phyloP scores from a whole-genome alignment of 53 echinoderm and acorn worm species.

The Antedon mediterranea region DNA sequence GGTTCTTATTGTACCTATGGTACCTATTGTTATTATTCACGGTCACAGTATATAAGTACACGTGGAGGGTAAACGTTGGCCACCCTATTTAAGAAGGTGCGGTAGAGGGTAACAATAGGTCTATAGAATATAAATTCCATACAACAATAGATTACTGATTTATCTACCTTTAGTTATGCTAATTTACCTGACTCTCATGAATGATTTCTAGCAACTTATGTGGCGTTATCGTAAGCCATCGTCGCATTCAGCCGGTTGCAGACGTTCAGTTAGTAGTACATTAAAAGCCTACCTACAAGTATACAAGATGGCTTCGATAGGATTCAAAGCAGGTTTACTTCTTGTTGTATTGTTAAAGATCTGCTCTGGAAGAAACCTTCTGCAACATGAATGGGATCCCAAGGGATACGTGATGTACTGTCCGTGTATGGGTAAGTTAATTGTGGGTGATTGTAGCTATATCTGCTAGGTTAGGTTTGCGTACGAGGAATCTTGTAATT shows the following conservation, averaged over 20 bases:
- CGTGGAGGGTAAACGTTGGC: background rate
- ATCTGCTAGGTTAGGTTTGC: background rate
- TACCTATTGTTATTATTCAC: background rate
- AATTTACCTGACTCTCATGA: background rate
- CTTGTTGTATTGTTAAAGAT: background rate
- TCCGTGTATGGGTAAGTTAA: constrained; percentile 84
- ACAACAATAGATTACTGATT: background rate
- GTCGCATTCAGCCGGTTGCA: background rate
- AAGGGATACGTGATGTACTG: constrained; percentile 86
- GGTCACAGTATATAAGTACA: background rate
- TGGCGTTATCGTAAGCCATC: background rate
- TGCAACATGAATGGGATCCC: constrained; percentile 59
- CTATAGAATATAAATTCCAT: background rate
- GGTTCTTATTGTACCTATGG: background rate
- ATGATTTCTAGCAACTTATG: background rate
- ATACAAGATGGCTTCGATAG: background rate
- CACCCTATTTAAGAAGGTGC: background rate
- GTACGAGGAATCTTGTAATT: too few relatives aligned
- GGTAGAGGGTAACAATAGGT: background rate
- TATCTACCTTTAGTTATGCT: background rate
- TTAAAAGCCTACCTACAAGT: too few relatives aligned
- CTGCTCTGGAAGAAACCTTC: background rate
- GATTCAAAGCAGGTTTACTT: background rate
- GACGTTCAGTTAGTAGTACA: too few relatives aligned
- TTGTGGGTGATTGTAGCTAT: too few relatives aligned